phyloP scores from a whole-genome alignment of 2,888 invertebrate genomes.

The Apotomis capreana region DNA sequence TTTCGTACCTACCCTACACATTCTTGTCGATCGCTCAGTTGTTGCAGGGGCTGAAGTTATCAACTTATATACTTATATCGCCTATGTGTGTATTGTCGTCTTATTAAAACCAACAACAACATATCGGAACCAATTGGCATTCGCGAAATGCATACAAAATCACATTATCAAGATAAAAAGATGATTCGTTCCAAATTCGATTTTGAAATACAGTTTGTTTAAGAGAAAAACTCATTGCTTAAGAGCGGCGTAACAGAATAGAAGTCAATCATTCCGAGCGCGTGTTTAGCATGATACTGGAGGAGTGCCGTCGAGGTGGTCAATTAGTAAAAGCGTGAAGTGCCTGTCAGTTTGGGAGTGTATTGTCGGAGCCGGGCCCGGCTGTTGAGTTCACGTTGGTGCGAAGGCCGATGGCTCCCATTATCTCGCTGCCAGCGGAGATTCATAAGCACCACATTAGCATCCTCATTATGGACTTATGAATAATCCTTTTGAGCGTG shows the following conservation, averaged over 20 bases:
- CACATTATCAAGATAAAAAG: not conserved
- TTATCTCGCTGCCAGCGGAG: slow-evolving; percentile 64
- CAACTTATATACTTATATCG: not conserved
- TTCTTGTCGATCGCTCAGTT: not conserved
- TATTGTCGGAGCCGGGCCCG: slow-evolving; percentile 56
- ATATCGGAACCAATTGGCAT: slow-evolving; percentile 3
- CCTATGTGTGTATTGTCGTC: not conserved
- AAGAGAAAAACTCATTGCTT: slow-evolving; percentile 58
- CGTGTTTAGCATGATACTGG: slow-evolving; percentile 67
- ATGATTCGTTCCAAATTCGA: slow-evolving; percentile 50
- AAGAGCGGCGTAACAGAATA: slow-evolving; percentile 55
- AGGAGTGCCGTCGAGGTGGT: slow-evolving; percentile 74
- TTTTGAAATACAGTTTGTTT: slow-evolving; percentile 56
- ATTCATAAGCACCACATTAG: slow-evolving; percentile 67
- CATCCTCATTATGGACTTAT: slow-evolving; percentile 73
- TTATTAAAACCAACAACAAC: slow-evolving; percentile 1
- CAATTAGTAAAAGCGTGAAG: slow-evolving; percentile 80
- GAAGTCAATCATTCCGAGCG: slow-evolving; percentile 71
- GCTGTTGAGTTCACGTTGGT: slow-evolving; percentile 61
- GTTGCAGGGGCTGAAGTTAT: not conserved
- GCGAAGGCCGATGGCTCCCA: slow-evolving; percentile 72
- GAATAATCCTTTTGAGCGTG: slow-evolving; percentile 67
- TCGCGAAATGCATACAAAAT: slow-evolving; percentile 22
- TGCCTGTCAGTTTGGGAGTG: slow-evolving; percentile 74
- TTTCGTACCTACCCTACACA: not conserved